Conservation (phyloP, 2,113 vertebrate genomes). For the Silurus glanis region DNA sequence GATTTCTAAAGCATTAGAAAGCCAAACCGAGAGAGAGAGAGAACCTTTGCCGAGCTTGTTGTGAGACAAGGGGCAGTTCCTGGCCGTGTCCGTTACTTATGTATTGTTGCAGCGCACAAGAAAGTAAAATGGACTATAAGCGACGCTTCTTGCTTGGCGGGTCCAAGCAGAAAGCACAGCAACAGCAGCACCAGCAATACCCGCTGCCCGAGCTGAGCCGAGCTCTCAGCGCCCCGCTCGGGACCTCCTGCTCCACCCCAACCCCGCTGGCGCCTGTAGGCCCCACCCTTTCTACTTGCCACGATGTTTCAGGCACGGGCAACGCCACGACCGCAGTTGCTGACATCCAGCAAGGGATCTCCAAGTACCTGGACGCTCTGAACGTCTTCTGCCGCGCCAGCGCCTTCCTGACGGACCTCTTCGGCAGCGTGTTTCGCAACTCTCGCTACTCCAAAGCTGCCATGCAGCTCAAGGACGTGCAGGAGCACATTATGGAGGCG, state of each 20-base stretch:
- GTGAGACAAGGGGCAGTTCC: constrained; percentile 53
- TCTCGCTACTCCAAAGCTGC: constrained; percentile 98
- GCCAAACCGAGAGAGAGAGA: not conserved
- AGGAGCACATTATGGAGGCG: constrained; percentile 98
- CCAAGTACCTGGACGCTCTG: constrained; percentile 96
- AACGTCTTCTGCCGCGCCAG: constrained; percentile 97
- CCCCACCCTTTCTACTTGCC: constrained; percentile 67
- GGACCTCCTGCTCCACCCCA: constrained; percentile 76
- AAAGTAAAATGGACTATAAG: constrained; percentile 99
- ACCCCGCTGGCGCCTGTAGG: constrained; percentile 69
- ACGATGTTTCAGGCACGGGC: constrained; percentile 70
- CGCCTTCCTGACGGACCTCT: constrained; percentile 96
- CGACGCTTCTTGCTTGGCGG: constrained; percentile 99
- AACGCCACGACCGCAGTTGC: constrained; percentile 85
- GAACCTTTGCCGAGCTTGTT: not conserved
- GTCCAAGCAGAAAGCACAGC: constrained; percentile 99
- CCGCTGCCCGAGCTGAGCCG: constrained; percentile 94
- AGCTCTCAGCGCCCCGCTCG: constrained; percentile 87
- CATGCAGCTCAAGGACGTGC: constrained; percentile 98
- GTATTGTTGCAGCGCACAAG: constrained; percentile 99
- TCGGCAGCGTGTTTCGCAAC: constrained; percentile 96
- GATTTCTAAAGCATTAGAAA: not conserved
- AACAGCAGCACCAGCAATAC: constrained; percentile 86
- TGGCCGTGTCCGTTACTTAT: constrained; percentile 77
- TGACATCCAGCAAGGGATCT: constrained; percentile 99